phyloP scores from a whole-genome alignment of 2,888 invertebrate genomes.

The Phortica magna region DNA sequence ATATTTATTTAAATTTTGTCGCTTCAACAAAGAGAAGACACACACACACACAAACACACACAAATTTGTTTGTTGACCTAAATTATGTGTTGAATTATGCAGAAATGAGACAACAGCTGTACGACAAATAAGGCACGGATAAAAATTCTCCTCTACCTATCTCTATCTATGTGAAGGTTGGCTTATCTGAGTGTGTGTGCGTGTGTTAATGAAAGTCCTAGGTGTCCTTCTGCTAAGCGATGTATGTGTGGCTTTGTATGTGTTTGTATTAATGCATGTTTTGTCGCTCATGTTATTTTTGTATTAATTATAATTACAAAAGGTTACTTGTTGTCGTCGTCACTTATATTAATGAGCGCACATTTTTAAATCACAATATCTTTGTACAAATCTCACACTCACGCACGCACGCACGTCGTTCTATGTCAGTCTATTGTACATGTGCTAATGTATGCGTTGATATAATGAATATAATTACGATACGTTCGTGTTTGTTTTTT shows the following conservation, averaged over 20 bases:
- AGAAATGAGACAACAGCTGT: conserved; percentile 18
- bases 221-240: too few relatives aligned
- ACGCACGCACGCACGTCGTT: conserved; percentile 33
- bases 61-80: conserved; percentile 8
- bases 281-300: conserved; percentile 53
- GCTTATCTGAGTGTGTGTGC: background rate
- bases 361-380: conserved; percentile 38
- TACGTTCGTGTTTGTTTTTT: conserved; percentile 50
- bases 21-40: background rate
- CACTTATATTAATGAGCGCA: conserved; percentile 56
- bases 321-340: conserved; percentile 53
- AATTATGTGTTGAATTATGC: conserved; percentile 25
- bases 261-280: conserved; percentile 37
- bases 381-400: conserved; percentile 39
- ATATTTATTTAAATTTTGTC: conserved; percentile 11
- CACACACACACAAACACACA: background rate
- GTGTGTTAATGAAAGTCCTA: background rate
- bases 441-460: conserved; percentile 38
- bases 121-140: background rate
- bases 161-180: background rate
- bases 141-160: background rate
- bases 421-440: conserved; percentile 34
- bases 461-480: conserved; percentile 62
- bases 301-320: conserved; percentile 69
- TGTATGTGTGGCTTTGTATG: background rate